Evolutionary conservation across 2,113 vertebrate genomes (phyloP), one percentile per base, ranked within the genome.

Genomic region (Pyrgilauda ruficollis): DNA sequence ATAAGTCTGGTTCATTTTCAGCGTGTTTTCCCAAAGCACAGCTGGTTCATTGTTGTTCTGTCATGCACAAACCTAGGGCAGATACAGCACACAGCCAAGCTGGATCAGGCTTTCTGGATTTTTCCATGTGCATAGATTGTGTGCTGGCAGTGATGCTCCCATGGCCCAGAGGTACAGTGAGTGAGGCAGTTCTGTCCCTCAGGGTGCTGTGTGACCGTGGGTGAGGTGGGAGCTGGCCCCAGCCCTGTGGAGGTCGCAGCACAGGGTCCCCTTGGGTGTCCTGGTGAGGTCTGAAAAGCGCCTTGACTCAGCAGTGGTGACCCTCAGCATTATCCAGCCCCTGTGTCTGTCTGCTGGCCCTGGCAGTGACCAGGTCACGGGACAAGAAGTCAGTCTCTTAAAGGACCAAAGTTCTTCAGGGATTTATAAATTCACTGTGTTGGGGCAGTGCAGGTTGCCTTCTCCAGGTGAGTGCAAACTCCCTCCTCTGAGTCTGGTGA

Each of bases 121-220:
- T 52, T 64, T 76, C 75, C 75, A 33, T 24, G 44, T 56, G 41
- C 20, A 11, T 8, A 8, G 23, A 46, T 69, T 56, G 37, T 66
- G 49, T 41, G 10, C 18, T 26, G 23, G 78, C 27, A 20, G 21
- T 15, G 64, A 11, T 15, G 8, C 64, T 55, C 1, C 2, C 5
- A 1, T 47, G 77, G 47, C 30, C 3, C 15, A 23, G 37, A 26
- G 22, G 31, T 39, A 0, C 66, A 18, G 44, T 6, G 19, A 27
- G 46, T 2, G 24, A 8, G 14, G 69, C n/a, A 31, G 6, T 3
- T 46, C 35, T 52, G 33, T 61, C 70, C 59, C 5, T 2, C 2
- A 1, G 35, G 31, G 7, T 11, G 41, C 49, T 50, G 63, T 13
- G 30, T 47, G 69, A 5, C 22, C 0, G 0, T 16, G 39, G 31